These are phyloP conservation scores for Bursaphelenchus mucronatus DNA, from an alignment of 1,140 invertebrate genomes.

Conservation along the genomic window DNA sequence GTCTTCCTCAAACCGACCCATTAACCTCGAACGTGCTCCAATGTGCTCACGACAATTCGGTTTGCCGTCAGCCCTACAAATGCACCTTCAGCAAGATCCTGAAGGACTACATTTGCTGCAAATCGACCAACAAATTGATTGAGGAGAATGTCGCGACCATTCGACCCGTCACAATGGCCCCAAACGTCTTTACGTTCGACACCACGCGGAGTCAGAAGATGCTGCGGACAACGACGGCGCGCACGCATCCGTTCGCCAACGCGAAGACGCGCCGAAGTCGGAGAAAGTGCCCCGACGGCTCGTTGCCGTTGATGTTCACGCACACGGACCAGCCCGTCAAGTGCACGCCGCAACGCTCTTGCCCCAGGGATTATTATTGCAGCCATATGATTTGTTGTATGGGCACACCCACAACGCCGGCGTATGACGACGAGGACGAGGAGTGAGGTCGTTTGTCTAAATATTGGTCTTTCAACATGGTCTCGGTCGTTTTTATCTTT, in stretches of 20 bases:
- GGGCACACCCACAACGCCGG: constrained; percentile 17
- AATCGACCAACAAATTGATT: constrained; percentile 16
- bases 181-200: neutral
- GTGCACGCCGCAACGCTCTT: constrained; percentile 31
- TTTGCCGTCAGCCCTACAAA: constrained; percentile 20
- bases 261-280: neutral
- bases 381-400: constrained; percentile 39
- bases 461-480: too few relatives aligned
- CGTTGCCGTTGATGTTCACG: constrained; percentile 42
- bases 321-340: constrained; percentile 39
- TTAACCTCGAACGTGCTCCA: constrained; percentile 29
- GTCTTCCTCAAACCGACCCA: constrained; percentile 27
- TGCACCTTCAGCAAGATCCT: constrained; percentile 44
- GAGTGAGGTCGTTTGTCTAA: neutral
- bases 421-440: constrained; percentile 11
- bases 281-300: constrained; percentile 41
- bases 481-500: too few relatives aligned
- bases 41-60: constrained; percentile 10
- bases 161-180: neutral
- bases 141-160: constrained; percentile 2
- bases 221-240: constrained; percentile 6
- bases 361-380: constrained; percentile 40
- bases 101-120: constrained; percentile 48
- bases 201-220: constrained; percentile 10
- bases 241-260: constrained; percentile 8